These are phyloP conservation scores for Epinephelus coioides DNA, from an alignment of 2,797 vertebrate species.

Conservation along the genomic window DNA sequence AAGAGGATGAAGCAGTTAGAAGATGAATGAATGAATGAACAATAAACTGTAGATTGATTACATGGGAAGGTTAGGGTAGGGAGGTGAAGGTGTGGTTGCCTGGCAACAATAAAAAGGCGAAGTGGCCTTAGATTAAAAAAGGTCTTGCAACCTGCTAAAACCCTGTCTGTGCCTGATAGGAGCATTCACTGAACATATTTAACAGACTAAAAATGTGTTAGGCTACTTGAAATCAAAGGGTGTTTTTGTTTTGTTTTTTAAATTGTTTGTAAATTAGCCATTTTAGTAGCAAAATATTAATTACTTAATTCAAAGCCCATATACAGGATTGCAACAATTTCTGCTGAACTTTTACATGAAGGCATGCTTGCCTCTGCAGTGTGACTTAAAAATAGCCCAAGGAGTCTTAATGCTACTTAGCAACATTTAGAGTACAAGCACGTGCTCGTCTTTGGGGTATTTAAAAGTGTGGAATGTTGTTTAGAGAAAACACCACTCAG, in stretches of 20 bases:
- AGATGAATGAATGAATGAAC: too few species aligned
- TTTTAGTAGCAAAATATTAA: constrained; percentile 8
- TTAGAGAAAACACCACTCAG: constrained; percentile 63
- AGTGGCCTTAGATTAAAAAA: too few species aligned
- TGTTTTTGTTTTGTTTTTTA: not conserved
- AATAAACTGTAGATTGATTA: too few species aligned
- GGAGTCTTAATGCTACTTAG: constrained; percentile 72
- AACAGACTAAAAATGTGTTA: not conserved
- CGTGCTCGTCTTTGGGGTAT: constrained; percentile 76
- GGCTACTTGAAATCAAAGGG: not conserved
- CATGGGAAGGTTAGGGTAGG: too few species aligned
- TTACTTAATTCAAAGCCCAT: not conserved
- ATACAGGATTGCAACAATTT: constrained; percentile 9
- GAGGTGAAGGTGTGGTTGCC: too few species aligned
- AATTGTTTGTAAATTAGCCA: too few species aligned
- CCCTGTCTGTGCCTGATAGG: too few species aligned
- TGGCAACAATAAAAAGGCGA: too few species aligned
- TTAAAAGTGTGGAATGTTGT: constrained; percentile 82
- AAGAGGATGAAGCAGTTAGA: too few species aligned
- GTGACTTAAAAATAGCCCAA: constrained; percentile 56
- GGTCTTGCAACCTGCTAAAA: too few species aligned
- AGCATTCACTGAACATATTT: not conserved
- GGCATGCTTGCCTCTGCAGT: constrained; percentile 14
- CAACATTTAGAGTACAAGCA: constrained; percentile 80
- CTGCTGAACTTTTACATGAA: constrained; percentile 20